Evolutionary conservation across 2,888 invertebrate genomes (phyloP).

Genomic region (Ornithoptera alexandrae): DNA sequence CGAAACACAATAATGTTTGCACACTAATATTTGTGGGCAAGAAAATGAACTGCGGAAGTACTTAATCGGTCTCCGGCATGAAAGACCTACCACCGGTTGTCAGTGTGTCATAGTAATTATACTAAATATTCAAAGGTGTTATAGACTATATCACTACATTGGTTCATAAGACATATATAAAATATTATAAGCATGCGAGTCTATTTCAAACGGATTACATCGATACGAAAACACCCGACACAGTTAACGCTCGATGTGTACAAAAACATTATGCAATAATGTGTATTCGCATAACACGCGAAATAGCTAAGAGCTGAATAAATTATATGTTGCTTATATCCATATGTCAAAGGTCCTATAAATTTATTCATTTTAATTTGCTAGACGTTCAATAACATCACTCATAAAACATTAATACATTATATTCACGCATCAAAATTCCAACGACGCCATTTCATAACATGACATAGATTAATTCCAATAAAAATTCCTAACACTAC

Average conservation of each 20-base stretch:
- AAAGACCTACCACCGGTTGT: not conserved
- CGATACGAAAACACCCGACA: slow-evolving; percentile 35
- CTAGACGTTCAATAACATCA: not conserved
- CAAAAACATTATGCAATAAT: slow-evolving; percentile 34
- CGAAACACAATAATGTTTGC: no score
- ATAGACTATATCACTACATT: slow-evolving; percentile 4
- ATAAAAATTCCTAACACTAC: no score
- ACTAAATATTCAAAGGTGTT: slow-evolving; percentile 14
- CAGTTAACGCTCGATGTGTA: slow-evolving; percentile 37
- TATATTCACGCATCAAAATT: no score
- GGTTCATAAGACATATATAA: slow-evolving; percentile 35
- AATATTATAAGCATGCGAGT: slow-evolving; percentile 41
- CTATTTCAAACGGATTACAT: slow-evolving; percentile 39
- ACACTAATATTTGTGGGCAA: no score
- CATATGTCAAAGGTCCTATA: not conserved
- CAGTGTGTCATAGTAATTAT: slow-evolving; percentile 3
- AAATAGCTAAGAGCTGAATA: not conserved
- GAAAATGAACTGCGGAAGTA: no score
- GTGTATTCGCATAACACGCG: slow-evolving; percentile 22
- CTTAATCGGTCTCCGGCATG: no score
- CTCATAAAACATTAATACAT: not conserved
- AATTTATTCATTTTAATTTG: not conserved
- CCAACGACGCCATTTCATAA: no score
- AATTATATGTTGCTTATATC: not conserved
- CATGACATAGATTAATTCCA: no score